Evolutionary conservation across 2,888 invertebrate genomes (phyloP).

Genomic region (Agrochola lychnidis): DNA sequence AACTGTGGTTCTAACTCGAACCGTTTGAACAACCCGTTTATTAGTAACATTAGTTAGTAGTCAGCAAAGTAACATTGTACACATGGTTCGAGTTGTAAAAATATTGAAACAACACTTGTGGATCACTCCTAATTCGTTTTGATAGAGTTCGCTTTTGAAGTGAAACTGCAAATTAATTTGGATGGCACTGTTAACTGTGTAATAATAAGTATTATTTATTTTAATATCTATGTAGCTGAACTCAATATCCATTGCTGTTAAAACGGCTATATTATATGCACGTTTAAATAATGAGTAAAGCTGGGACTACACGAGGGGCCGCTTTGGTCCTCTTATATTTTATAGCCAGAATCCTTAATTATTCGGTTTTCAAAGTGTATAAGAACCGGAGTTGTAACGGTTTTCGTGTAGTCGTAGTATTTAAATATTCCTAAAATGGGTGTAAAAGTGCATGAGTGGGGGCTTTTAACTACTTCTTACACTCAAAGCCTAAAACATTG

Average conservation of each 20-base stretch:
- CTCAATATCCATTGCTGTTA: conserved; percentile 15
- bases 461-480: conserved; percentile 37
- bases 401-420: neutral
- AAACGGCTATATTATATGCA: conserved; percentile 27
- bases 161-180: conserved; percentile 33
- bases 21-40: neutral
- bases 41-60: neutral
- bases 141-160: conserved; percentile 18
- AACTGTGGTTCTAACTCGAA: too few relatives aligned
- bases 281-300: neutral
- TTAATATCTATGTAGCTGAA: conserved; percentile 34
- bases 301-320: neutral
- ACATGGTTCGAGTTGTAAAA: neutral
- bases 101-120: neutral
- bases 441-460: conserved; percentile 34
- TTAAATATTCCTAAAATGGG: neutral
- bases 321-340: neutral
- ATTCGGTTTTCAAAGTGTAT: conserved; percentile 1
- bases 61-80: neutral
- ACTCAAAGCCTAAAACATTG: conserved; percentile 7
- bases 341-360: neutral
- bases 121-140: neutral
- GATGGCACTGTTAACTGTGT: conserved; percentile 24
- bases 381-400: neutral
- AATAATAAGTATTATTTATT: conserved; percentile 52